Evolutionary conservation across 2,888 invertebrate genomes (phyloP).

Genomic region (Busseola fusca): DNA sequence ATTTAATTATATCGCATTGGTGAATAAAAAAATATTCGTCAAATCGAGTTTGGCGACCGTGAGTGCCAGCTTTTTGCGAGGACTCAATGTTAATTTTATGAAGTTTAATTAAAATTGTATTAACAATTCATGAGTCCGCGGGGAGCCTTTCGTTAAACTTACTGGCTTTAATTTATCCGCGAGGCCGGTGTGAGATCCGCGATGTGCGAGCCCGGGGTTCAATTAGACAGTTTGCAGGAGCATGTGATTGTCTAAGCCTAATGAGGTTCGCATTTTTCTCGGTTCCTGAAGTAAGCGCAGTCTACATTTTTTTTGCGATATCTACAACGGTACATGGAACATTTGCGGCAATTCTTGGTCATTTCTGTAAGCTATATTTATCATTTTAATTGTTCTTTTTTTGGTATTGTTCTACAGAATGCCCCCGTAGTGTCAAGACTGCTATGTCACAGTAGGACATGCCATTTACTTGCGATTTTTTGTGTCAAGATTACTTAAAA

Average conservation of each 20-base stretch:
- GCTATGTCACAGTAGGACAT: conserved; percentile 36
- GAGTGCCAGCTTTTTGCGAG: conserved; percentile 56
- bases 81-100: conserved; percentile 71
- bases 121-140: conserved; percentile 78
- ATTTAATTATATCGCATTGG: conserved; percentile 57
- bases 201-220: conserved; percentile 40
- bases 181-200: conserved; percentile 51
- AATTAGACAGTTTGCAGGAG: conserved; percentile 52
- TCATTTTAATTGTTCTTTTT: conserved; percentile 13
- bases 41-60: conserved; percentile 57
- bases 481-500: conserved; percentile 22
- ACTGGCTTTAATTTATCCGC: conserved; percentile 57
- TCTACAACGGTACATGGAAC: conserved; percentile 9
- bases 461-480: conserved; percentile 23
- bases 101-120: conserved; percentile 77
- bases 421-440: conserved; percentile 30
- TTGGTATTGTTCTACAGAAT: conserved; percentile 3
- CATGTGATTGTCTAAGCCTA: conserved; percentile 42
- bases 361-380: conserved; percentile 19
- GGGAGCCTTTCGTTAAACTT: conserved; percentile 69
- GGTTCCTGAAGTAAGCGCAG: conserved; percentile 20
- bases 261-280: conserved; percentile 44
- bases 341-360: conserved; percentile 8
- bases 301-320: conserved; percentile 27
- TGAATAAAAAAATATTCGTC: conserved; percentile 60